Base-by-base conservation (phyloP, 2,113 vertebrate genomes). In the Hyaena hyaena region DNA sequence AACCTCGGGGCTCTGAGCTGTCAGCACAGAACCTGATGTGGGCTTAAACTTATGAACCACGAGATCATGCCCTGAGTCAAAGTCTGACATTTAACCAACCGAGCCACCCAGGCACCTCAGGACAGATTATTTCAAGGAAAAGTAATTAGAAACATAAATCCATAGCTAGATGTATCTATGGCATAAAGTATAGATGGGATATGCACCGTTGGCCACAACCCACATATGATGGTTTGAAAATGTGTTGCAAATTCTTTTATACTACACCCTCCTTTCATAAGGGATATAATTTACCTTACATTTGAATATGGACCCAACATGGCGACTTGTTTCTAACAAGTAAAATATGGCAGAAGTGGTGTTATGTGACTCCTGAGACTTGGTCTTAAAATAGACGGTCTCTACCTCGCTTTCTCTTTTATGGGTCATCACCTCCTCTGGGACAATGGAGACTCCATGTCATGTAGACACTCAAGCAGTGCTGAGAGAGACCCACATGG, bases 61-160 rank as follows among this genome's bases (percentile, higher is more conserved):
- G 21, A 61, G 58, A 61, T 58, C 55, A 58, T 58, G 55, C 55
- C 55, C 55, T 58, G 55, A 58, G 55, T 7, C 17, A 15, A 58
- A 58, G 55, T 58, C 55, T 2, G 19, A 58, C 55, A 58, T 58
- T 23, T 23, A 61, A 61, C 58, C 8, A 7, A 24, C 58, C 24
- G 58, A 61, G 58, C 58, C 58, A 61, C 58, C 8, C 58, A 61
- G 55, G 58, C 8, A 23, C 58, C 58, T 9, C 58, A 23, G 4
- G 24, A 2, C 26, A 88, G 28, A 53, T 93, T 93, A 95, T 88
- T 97, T 96, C 61, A 85, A 96, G 66, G 28, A 79, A 45, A 3
- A 66, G 7, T 80, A 94, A 77, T 90, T 73, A 87, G 79, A 85
- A 89, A 50, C 91, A 88, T 80, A 73, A 79, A n/a, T 55, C 24